Percentiles rank a stretch among this genome's conserved stretches.
These are phyloP conservation scores for Lateolabrax maculatus DNA, from an alignment of 2,797 vertebrate species.

Conservation along the genomic window DNA sequence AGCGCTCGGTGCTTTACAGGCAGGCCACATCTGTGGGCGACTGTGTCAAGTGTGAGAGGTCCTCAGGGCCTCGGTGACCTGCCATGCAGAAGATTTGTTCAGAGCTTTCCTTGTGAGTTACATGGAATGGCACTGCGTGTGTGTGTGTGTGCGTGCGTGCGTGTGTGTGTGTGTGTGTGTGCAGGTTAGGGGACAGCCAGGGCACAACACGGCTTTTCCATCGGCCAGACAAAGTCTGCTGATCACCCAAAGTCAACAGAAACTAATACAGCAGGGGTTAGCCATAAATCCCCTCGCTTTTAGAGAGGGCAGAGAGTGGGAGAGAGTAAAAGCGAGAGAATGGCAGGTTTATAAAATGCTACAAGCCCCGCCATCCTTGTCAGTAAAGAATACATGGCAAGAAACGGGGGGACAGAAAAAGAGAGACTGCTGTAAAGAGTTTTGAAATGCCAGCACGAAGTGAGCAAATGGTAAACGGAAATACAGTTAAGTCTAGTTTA, in stretches of 20 bases:
- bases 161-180: conserved; percentile 3
- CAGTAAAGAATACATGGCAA: conserved; percentile 40
- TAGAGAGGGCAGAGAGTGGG: conserved; percentile 26
- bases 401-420: conserved; percentile 27
- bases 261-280: conserved; percentile 59
- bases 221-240: conserved; percentile 44
- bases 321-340: conserved; percentile 44
- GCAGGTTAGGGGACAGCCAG: conserved; percentile 16
- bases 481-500: conserved; percentile 71
- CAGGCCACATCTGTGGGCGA: conserved; percentile 49
- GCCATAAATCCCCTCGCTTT: conserved; percentile 59
- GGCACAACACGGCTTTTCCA: conserved; percentile 51
- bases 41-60: conserved; percentile 60
- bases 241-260: conserved; percentile 62
- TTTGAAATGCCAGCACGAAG: conserved; percentile 52
- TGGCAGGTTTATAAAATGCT: conserved; percentile 51
- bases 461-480: conserved; percentile 69
- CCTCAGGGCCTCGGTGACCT: conserved; percentile 60
- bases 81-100: conserved; percentile 67
- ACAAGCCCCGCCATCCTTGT: conserved; percentile 33
- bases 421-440: conserved; percentile 41
- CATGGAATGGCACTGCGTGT: conserved; percentile 9
- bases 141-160: conserved; percentile 11
- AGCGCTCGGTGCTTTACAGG: conserved; percentile 38
- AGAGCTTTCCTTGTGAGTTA: conserved; percentile 44